phyloP scores from a whole-genome alignment of 2,113 vertebrate genomes.

The Danionella cerebrum region DNA sequence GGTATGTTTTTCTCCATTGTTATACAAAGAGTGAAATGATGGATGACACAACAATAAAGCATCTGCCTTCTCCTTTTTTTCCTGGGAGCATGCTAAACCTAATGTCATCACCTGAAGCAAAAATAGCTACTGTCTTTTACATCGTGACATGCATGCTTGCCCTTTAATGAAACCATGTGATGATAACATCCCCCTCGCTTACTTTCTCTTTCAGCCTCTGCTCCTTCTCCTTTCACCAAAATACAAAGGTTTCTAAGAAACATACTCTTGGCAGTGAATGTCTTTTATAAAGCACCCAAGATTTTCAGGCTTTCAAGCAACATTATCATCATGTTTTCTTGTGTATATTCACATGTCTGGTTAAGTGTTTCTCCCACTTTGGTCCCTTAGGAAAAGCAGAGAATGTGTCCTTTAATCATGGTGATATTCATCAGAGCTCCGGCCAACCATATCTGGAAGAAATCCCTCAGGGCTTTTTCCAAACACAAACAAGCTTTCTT shows the following conservation, averaged over 20 bases:
- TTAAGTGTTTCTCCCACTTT: background rate
- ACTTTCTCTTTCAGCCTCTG: background rate
- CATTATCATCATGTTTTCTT: background rate
- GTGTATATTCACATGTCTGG: background rate
- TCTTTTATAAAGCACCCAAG: background rate
- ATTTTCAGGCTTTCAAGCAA: background rate
- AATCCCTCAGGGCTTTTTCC: background rate
- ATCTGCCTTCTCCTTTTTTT: background rate
- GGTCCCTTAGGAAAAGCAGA: background rate
- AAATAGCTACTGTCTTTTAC: background rate
- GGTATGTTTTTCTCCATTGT: too few relatives aligned
- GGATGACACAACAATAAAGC: background rate
- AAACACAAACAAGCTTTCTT: background rate
- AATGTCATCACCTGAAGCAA: constrained; percentile 9
- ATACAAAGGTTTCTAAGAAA: background rate
- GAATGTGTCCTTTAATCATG: background rate
- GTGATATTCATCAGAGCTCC: background rate
- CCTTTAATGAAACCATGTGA: constrained; percentile 4
- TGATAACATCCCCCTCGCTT: background rate
- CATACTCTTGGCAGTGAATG: background rate
- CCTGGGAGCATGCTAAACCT: background rate
- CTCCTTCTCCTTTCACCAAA: background rate
- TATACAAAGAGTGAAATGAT: too few relatives aligned
- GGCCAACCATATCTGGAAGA: background rate
- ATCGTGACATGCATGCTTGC: background rate